Percentiles rank a stretch among this genome's conserved stretches.
These are phyloP conservation scores for Tapirus indicus DNA, from an alignment of 2,797 vertebrate species.

Conservation along the genomic window DNA sequence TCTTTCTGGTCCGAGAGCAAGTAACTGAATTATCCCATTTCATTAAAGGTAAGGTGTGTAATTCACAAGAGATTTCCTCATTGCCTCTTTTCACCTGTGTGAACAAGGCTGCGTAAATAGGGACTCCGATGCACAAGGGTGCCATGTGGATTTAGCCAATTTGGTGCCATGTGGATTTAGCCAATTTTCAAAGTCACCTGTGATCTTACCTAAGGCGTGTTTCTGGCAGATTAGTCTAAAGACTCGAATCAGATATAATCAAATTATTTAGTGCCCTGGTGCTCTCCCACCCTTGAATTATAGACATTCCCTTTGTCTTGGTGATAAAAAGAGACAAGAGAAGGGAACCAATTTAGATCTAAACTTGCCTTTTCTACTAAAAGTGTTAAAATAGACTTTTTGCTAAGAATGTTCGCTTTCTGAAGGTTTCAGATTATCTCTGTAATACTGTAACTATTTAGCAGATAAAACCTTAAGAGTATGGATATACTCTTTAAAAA, in stretches of 20 bases:
- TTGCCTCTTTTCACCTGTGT: accelerated
- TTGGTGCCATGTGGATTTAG: background rate
- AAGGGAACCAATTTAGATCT: background rate
- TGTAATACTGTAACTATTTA: background rate
- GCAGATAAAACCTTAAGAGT: background rate
- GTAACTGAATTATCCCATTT: background rate
- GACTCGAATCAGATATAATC: background rate
- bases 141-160: background rate
- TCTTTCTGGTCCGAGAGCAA: background rate
- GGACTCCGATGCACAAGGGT: background rate
- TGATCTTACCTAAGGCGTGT: too few species aligned
- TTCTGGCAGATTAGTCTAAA: background rate
- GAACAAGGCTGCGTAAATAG: background rate
- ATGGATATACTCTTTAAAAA: background rate
- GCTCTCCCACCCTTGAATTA: background rate
- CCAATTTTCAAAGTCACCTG: background rate
- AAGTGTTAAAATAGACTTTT: background rate
- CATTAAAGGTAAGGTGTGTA: background rate
- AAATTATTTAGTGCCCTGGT: background rate
- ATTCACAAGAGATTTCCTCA: background rate
- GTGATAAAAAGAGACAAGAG: background rate
- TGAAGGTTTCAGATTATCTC: background rate
- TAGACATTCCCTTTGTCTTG: background rate
- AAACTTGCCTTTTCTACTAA: background rate
- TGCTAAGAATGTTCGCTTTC: background rate